Percentiles rank a stretch among this genome's conserved stretches.
Conservation (phyloP, 2,113 vertebrate species). For the Apodemus sylvaticus region DNA sequence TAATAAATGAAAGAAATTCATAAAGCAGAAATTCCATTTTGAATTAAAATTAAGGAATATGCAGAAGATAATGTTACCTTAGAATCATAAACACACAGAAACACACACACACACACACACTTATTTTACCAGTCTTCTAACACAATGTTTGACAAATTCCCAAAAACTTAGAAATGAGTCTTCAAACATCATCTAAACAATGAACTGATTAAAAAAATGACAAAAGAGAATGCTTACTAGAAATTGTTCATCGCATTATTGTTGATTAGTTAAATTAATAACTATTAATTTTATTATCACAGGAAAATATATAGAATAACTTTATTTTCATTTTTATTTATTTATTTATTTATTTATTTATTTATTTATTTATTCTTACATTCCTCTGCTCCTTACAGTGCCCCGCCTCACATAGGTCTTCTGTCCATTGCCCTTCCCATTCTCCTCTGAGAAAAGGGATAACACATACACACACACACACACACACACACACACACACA, state of each 20-base stretch:
- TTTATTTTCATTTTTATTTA: too few species aligned
- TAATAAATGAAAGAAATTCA: background rate
- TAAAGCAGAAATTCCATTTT: background rate
- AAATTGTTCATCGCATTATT: background rate
- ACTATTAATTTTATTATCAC: background rate
- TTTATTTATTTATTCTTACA: too few species aligned
- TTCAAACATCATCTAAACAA: background rate
- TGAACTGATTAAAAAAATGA: background rate
- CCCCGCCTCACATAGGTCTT: too few species aligned
- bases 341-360: too few species aligned
- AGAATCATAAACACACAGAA: background rate
- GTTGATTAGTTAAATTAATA: background rate
- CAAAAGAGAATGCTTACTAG: background rate
- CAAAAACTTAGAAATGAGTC: background rate
- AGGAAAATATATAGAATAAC: background rate
- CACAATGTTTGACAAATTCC: background rate
- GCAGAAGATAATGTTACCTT: background rate
- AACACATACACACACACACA: too few species aligned
- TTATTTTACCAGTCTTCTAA: background rate
- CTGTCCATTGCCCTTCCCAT: too few species aligned
- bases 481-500: too few species aligned
- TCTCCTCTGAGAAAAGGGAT: too few species aligned
- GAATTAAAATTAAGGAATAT: background rate
- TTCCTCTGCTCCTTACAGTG: too few species aligned
- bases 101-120: background rate